Conservation (phyloP, 1,140 invertebrate species). For the Cydia fagiglandana region DNA sequence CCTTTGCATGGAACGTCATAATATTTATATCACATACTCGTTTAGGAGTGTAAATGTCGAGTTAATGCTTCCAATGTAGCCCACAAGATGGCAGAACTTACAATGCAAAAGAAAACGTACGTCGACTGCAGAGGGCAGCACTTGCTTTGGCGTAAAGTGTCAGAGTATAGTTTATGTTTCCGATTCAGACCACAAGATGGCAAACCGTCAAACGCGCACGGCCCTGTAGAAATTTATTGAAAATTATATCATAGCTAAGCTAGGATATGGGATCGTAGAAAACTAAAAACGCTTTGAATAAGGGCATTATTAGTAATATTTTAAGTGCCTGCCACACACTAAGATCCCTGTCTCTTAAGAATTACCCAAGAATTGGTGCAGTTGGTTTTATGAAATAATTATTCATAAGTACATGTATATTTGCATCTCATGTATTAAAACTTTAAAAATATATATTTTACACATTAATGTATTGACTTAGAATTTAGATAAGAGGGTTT, state of each 20-base stretch:
- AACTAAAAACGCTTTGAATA: background rate
- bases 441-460: constrained; percentile 7
- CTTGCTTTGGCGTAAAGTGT: no score
- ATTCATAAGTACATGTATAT: constrained; percentile 28
- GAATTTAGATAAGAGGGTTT: constrained; percentile 2
- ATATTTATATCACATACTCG: background rate
- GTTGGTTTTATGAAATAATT: constrained; percentile 9
- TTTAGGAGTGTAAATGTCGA: background rate
- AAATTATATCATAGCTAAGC: no score
- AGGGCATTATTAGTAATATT: background rate
- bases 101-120: no score
- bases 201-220: no score
- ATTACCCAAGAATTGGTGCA: background rate
- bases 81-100: no score
- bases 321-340: background rate
- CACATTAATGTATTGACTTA: background rate
- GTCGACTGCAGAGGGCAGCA: no score
- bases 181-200: no score
- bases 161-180: no score
- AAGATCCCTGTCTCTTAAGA: background rate
- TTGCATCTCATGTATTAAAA: background rate
- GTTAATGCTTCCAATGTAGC: no score
- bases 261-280: no score
- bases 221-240: no score
- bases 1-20: background rate